Base-by-base conservation (phyloP, 1,140 invertebrate genomes). In the Limonius californicus region DNA sequence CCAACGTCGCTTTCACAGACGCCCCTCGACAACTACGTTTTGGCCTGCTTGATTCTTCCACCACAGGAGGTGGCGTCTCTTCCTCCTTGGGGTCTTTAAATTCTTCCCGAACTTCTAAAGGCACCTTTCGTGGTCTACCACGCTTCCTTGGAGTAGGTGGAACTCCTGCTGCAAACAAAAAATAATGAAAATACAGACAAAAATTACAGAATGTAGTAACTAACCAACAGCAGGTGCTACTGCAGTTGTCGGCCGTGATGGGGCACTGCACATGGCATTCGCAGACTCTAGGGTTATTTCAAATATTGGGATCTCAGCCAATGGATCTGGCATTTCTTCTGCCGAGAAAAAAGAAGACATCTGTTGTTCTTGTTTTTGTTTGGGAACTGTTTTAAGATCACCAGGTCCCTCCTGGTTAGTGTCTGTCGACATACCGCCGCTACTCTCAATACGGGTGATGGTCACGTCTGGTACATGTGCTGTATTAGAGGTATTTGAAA, bases 21-120 rank as follows among this genome's bases (percentile, higher is more conserved):
- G 65, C 66, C 12, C 72, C 73, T 54, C 73, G 60, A 61, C 74
- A 76, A 66, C 73, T 75, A 11, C 74, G 67, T 61, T 76, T 76
- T n/a, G 74, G 74, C 23, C 74, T 63, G 4, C 68, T 66, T 2
- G 67, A 65, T 14, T 64, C 61, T 20, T 63, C 43, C 15, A 61
- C 39, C 32, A 19, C 18, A 18, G 47, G 54, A 50, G 23, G 35
- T 54, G 45, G 56, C 15, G 50, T 43, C 16, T 61, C 63, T 57
- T 68, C 68, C 27, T 66, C 64, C 35, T 64, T 59, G 14, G 32
- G 50, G 54, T 72, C 70, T 56, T 68, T 71, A 39, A 72, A 70
- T 32, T 75, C 74, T 43, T 73, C 68, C 1, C 74, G 62, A 11
- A 70, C 65, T 43, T 69, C 63, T 12, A 74, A 54, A 8, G 74